Evolutionary conservation across 2,797 vertebrate species (phyloP).

Genomic region (Helicolenus hilgendorfi): DNA sequence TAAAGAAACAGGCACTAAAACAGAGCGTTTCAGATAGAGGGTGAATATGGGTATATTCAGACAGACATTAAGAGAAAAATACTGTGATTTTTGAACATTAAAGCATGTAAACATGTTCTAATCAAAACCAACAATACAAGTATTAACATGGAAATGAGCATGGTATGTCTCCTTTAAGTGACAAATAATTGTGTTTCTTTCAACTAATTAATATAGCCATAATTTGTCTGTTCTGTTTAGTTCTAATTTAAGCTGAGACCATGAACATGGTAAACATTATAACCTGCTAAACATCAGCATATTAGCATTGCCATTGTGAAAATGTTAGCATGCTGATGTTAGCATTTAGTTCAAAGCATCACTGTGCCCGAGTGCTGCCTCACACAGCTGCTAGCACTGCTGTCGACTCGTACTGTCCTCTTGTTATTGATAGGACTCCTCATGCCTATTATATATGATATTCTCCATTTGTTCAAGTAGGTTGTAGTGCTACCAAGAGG

Average conservation of each 20-base stretch:
- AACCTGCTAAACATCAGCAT: not conserved
- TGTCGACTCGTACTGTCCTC: not conserved
- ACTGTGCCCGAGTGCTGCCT: not conserved
- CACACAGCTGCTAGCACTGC: not conserved
- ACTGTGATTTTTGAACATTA: not conserved
- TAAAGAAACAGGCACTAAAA: not conserved
- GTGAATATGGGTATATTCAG: not conserved
- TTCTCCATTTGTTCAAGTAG: not conserved
- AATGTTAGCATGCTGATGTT: not conserved
- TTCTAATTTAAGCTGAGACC: too few relatives aligned
- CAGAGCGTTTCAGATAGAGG: not conserved
- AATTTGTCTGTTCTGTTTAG: too few relatives aligned
- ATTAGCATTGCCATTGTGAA: not conserved
- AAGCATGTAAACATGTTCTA: not conserved
- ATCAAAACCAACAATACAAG: not conserved
- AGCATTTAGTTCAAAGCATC: not conserved
- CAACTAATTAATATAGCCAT: too few relatives aligned
- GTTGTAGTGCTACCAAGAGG: not conserved
- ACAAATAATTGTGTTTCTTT: too few relatives aligned
- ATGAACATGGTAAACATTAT: not conserved
- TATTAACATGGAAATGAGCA: not conserved
- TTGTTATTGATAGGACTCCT: not conserved
- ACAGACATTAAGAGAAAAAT: not conserved
- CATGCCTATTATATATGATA: not conserved
- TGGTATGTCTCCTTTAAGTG: not conserved